Conservation (phyloP, 2,113 vertebrate species). For the Dipodomys merriami region DNA sequence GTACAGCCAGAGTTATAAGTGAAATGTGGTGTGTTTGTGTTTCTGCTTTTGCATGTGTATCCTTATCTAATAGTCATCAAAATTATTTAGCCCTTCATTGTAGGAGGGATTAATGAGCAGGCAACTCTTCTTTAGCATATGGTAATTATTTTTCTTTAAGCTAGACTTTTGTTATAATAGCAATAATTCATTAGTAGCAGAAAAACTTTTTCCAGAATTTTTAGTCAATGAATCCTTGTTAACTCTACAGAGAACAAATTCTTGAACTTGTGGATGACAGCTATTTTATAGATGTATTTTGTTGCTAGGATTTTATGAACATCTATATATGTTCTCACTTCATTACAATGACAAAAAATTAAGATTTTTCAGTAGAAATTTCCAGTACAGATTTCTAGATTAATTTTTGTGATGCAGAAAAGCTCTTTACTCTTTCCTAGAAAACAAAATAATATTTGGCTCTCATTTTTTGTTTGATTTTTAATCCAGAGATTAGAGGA, state of each 20-base stretch:
- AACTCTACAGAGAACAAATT: not conserved
- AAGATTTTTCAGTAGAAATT: not conserved
- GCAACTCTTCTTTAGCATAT: conserved; percentile 9
- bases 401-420: not conserved
- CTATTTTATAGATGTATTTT: not conserved
- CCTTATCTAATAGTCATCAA: not conserved
- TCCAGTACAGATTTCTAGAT: not conserved
- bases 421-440: not conserved
- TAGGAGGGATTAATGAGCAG: rapidly evolving
- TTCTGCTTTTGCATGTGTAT: not conserved
- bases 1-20: too few relatives aligned
- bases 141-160: not conserved
- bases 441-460: not conserved
- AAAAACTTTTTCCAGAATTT: not conserved
- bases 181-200: conserved; percentile 1
- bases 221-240: not conserved
- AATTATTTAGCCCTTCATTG: not conserved
- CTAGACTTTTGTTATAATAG: not conserved
- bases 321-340: not conserved
- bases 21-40: too few relatives aligned
- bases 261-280: not conserved
- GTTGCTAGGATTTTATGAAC: not conserved
- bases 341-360: not conserved
- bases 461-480: not conserved
- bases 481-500: not conserved